Conservation (phyloP, 2,888 invertebrate genomes). For the Clanis bilineata region DNA sequence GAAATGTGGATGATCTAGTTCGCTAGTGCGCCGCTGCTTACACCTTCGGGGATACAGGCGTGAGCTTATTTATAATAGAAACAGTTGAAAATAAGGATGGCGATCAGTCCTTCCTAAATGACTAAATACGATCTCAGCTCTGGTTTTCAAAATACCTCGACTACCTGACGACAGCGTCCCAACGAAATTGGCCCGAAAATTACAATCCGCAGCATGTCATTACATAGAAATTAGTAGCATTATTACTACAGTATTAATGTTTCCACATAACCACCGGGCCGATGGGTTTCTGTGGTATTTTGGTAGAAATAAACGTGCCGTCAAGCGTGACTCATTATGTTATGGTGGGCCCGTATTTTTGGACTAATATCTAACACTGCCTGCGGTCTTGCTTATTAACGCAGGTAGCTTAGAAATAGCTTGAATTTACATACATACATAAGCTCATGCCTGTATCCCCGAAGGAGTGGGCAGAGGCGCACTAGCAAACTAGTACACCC, state of each 20-base stretch:
- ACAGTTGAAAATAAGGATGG: too few relatives aligned
- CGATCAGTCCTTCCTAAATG: too few relatives aligned
- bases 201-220: constrained; percentile 44
- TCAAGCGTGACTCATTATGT: constrained; percentile 5
- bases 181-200: constrained; percentile 28
- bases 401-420: not conserved
- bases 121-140: too few relatives aligned
- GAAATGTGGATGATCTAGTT: too few relatives aligned
- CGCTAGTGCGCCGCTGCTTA: too few relatives aligned
- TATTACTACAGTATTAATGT: constrained; percentile 57
- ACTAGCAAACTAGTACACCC: too few relatives aligned
- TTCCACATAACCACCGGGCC: constrained; percentile 45
- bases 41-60: too few relatives aligned
- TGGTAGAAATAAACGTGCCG: constrained; percentile 33
- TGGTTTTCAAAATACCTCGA: not conserved
- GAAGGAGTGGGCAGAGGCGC: too few relatives aligned
- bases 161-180: constrained; percentile 9
- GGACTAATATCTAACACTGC: not conserved
- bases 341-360: not conserved
- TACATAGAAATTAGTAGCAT: constrained; percentile 60
- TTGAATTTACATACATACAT: too few relatives aligned
- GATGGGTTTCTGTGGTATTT: constrained; percentile 38
- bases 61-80: too few relatives aligned
- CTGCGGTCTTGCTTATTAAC: not conserved
- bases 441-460: too few relatives aligned